Percentiles rank a stretch among this genome's conserved stretches.
These are phyloP conservation scores for Phenganax subtilis DNA, from an alignment of 92 coral and sea anemone genomes.

Conservation along the genomic window DNA sequence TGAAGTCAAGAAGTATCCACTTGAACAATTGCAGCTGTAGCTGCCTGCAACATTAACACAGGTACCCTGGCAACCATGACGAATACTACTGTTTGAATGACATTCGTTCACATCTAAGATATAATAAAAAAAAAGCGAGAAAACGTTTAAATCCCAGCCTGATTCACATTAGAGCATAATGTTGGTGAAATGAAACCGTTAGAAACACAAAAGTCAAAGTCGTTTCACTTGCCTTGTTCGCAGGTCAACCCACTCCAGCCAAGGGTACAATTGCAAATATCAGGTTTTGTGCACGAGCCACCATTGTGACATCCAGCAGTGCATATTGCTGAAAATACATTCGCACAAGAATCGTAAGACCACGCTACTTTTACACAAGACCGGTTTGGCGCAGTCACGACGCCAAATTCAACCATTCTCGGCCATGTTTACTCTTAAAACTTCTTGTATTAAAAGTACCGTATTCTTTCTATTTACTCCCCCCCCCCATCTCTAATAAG, in stretches of 20 bases:
- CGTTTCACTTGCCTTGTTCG: neutral
- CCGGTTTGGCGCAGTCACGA: too few species aligned
- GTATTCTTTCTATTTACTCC: too few species aligned
- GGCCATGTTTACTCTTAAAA: too few species aligned
- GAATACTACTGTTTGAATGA: conserved; percentile 6
- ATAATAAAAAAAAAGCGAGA: neutral
- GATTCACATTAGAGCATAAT: too few species aligned
- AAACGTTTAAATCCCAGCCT: neutral
- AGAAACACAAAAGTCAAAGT: too few species aligned
- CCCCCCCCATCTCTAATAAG: too few species aligned
- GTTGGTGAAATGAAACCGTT: too few species aligned
- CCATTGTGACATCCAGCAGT: conserved; percentile 23
- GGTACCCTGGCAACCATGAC: conserved; percentile 21
- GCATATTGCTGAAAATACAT: conserved; percentile 23
- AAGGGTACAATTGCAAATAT: conserved; percentile 15
- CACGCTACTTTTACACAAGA: neutral
- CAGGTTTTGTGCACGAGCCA: conserved; percentile 9
- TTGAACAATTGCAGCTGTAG: conserved; percentile 15
- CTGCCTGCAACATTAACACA: conserved; percentile 27
- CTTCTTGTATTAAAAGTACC: too few species aligned
- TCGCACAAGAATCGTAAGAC: neutral
- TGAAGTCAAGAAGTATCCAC: conserved; percentile 16
- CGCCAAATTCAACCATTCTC: too few species aligned
- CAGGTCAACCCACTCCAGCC: conserved; percentile 23
- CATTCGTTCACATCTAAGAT: conserved; percentile 28